Evolutionary conservation across 2,888 invertebrate genomes (phyloP).

Genomic region (Dryadula phaetusa): DNA sequence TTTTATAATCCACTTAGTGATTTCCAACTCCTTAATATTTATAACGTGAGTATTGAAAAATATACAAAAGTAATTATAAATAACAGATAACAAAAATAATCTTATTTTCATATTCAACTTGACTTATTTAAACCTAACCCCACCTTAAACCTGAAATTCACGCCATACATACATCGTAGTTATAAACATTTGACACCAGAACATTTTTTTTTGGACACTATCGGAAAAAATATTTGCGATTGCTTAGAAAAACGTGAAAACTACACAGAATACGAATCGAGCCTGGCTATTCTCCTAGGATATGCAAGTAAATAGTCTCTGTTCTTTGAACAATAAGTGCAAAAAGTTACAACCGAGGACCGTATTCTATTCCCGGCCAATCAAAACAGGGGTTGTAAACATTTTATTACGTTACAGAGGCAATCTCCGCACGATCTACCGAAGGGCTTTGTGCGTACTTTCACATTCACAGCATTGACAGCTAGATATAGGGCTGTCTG

Average conservation of each 20-base stretch:
- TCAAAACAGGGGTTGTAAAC: slow-evolving; percentile 48
- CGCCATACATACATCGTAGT: not conserved
- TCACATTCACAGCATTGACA: slow-evolving; percentile 69
- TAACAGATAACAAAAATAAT: too few relatives aligned
- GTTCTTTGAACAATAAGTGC: slow-evolving; percentile 26
- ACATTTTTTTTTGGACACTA: not conserved
- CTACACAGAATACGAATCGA: not conserved
- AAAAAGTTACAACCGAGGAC: slow-evolving; percentile 29
- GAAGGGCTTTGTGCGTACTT: slow-evolving; percentile 63
- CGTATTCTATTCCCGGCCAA: slow-evolving; percentile 35
- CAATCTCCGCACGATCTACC: slow-evolving; percentile 65
- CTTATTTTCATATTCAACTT: too few relatives aligned
- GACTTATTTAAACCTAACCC: not conserved
- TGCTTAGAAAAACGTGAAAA: slow-evolving; percentile 18
- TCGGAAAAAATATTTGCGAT: not conserved
- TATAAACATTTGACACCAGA: not conserved
- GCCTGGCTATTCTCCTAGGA: slow-evolving; percentile 13
- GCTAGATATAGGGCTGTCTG: slow-evolving; percentile 49
- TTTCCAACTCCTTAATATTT: too few relatives aligned
- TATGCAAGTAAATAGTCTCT: slow-evolving; percentile 28
- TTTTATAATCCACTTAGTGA: too few relatives aligned
- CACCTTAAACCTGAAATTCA: not conserved
- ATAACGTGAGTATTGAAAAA: too few relatives aligned
- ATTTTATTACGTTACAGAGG: slow-evolving; percentile 55
- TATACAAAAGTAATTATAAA: too few relatives aligned